Evolutionary conservation across 92 coral and sea anemone genomes (phyloP).

Genomic region (Metridium senile): DNA sequence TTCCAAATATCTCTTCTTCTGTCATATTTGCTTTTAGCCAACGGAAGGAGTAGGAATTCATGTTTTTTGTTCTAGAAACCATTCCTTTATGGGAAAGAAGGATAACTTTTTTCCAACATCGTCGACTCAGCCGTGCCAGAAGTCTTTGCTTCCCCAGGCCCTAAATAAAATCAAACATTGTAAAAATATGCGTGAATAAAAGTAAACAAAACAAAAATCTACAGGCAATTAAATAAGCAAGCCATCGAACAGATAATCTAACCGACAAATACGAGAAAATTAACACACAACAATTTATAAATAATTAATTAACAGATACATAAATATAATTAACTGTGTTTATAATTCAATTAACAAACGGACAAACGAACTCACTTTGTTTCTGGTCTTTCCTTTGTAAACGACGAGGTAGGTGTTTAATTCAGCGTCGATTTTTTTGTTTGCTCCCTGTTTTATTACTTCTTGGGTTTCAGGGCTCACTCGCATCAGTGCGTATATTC

Average conservation of each 20-base stretch:
- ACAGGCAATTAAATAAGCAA: too few relatives aligned
- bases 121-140: background rate
- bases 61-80: background rate
- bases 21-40: constrained; percentile 2
- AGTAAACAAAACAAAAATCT: too few relatives aligned
- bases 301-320: too few relatives aligned
- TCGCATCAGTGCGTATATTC: background rate
- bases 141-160: background rate
- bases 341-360: background rate
- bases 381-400: constrained; percentile 1
- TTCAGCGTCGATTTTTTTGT: background rate
- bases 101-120: constrained; percentile 1
- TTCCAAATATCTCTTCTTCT: background rate
- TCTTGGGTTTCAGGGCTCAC: background rate
- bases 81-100: background rate
- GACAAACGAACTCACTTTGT: background rate
- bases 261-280: too few relatives aligned
- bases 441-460: background rate
- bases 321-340: too few relatives aligned
- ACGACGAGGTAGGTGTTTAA: background rate
- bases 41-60: background rate
- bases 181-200: too few relatives aligned
- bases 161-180: too few relatives aligned
- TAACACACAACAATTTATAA: too few relatives aligned
- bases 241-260: too few relatives aligned